Base-by-base conservation (phyloP, 2,888 invertebrate species). In the Amiota mariae region DNA sequence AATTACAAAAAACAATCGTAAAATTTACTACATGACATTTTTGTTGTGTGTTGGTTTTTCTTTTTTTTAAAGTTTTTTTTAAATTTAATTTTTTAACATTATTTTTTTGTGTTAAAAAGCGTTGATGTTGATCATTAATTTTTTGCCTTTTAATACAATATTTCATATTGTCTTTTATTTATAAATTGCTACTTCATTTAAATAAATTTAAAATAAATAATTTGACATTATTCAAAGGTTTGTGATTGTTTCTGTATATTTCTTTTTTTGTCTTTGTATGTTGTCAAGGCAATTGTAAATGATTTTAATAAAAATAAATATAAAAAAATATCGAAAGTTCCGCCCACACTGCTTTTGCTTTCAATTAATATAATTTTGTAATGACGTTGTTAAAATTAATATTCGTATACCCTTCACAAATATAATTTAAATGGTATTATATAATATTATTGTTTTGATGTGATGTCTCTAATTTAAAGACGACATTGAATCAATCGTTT, bases 191-290 rank as follows among this genome's bases (percentile, higher is more conserved):
- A 77, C 77, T 78, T 76, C 76, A 84, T 83, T 83, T 83, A 84
- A 85, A 83, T 83, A 79, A 86, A 83, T 83, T 81, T 72, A 78
- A 85, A 85, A 86, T 83, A 83, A 85, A 85, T 86, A 83, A 72
- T 68, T 68, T 36, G 36, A 36, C 36, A 51, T 24, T 68, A 1
- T 68, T 54, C n/a, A 54, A 51, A 24, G 3, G 2, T 36, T 36
- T 36, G 36, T 12, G 20, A 15, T 15, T 59, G 9, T 59, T 20
- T n/a, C n/a, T n/a, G n/a, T n/a, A n/a, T n/a, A n/a, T n/a, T n/a
- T 4, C 12, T 51, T 51, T n/a, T 51, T 51, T n/a, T 51, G 1
- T n/a, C 12, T 8, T 51, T 51, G 3, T 51, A 0, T 11, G 4
- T 51, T 51, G 12, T 68, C 67, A 68, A 68, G 67, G 67, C 67